Percentiles rank a stretch among this genome's conserved stretches.
Conservation (phyloP, 1,140 invertebrate species). For the Cyrtorhinus lividipennis region DNA sequence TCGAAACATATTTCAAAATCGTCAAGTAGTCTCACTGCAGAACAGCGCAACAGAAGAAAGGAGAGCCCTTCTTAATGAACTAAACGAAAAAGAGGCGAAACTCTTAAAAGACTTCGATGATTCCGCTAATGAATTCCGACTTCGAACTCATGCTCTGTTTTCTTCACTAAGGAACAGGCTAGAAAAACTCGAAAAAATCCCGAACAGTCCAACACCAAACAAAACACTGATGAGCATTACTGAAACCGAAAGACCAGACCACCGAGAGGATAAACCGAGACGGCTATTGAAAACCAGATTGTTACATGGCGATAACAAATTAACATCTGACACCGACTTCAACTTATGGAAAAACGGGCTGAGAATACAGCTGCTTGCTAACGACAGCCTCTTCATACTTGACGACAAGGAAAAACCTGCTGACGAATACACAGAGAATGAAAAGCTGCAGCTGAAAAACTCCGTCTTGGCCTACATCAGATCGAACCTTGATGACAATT, state of each 20-base stretch:
- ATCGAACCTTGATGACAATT: background rate
- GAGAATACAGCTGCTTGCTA: background rate
- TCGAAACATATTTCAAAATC: too few species aligned
- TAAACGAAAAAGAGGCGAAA: background rate
- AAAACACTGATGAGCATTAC: background rate
- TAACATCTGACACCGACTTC: background rate
- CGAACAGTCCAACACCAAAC: background rate
- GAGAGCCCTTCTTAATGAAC: too few species aligned
- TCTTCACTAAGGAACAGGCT: background rate
- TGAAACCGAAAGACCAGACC: background rate
- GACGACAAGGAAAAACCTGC: background rate
- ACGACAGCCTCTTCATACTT: background rate
- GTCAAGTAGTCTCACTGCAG: too few species aligned
- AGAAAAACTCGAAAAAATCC: too few species aligned
- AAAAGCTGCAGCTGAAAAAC: background rate
- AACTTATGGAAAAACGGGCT: background rate
- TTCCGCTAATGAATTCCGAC: background rate
- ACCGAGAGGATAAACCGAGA: background rate
- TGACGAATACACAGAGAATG: background rate
- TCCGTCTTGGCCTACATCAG: background rate
- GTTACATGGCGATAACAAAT: background rate
- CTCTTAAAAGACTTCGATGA: background rate
- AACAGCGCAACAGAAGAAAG: too few species aligned
- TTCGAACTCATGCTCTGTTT: background rate
- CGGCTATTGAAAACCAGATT: background rate